A percentile compares a stretch with the other conserved stretches of the same genome.
phyloP scores from a whole-genome alignment of 2,797 vertebrate genomes.

The Xenentodon cancila region DNA sequence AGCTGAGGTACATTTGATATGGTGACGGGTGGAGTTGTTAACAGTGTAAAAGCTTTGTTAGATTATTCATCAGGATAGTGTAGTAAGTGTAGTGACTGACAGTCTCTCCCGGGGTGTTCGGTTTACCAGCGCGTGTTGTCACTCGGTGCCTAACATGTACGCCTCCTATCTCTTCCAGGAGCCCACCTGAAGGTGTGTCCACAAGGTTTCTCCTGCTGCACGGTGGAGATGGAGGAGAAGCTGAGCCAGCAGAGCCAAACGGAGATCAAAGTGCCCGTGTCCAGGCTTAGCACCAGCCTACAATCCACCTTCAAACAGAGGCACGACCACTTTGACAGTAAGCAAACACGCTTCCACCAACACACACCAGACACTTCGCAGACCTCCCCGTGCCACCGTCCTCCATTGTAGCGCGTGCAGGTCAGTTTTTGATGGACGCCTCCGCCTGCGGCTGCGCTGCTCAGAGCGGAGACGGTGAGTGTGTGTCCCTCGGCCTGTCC shows the following conservation, averaged over 20 bases:
- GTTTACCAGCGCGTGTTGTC: no score
- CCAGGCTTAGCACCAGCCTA: constrained; percentile 87
- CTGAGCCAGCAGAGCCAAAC: constrained; percentile 92
- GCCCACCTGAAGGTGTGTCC: constrained; percentile 94
- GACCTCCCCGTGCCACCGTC: constrained; percentile 8
- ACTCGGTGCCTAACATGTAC: not conserved
- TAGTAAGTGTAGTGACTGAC: no score
- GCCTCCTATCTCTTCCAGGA: constrained; percentile 76
- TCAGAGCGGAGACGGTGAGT: constrained; percentile 60
- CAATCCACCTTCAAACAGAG: constrained; percentile 90
- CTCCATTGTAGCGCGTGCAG: constrained; percentile 19
- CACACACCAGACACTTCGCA: constrained; percentile 19
- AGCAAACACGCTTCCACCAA: constrained; percentile 69
- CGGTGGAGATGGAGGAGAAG: constrained; percentile 96
- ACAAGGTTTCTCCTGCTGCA: constrained; percentile 94
- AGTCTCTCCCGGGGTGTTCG: no score
- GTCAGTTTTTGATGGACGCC: constrained; percentile 71
- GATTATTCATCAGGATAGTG: not conserved
- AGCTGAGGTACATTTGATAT: constrained; percentile 48
- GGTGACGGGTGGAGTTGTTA: constrained; percentile 28
- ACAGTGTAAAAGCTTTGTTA: not conserved
- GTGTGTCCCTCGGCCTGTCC: constrained; percentile 69
- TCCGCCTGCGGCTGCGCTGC: constrained; percentile 68
- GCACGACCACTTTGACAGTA: constrained; percentile 96
- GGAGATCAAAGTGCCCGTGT: constrained; percentile 90